phyloP scores from a whole-genome alignment of 2,888 invertebrate genomes.

The Tribolium freemani region DNA sequence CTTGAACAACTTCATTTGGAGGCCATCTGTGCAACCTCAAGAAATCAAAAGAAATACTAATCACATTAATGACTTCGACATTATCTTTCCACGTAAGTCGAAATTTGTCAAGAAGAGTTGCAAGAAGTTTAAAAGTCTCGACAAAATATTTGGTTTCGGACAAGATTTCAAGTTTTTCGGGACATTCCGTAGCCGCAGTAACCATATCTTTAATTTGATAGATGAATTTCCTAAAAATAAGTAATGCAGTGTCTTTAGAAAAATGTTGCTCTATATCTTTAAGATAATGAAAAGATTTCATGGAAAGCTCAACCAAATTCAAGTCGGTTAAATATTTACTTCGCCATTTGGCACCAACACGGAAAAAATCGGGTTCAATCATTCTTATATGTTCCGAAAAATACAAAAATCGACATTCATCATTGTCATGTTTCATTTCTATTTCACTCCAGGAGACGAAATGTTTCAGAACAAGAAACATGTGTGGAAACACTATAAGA shows the following conservation, averaged over 20 bases:
- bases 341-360: neutral
- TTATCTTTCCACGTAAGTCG: slow-evolving; percentile 82
- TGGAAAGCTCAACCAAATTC: neutral
- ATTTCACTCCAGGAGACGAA: neutral
- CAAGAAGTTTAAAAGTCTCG: slow-evolving; percentile 76
- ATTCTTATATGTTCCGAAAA: neutral
- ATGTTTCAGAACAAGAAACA: neutral
- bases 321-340: neutral
- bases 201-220: neutral
- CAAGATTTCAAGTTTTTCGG: slow-evolving; percentile 47
- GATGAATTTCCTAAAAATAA: slow-evolving; percentile 55
- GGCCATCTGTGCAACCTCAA: slow-evolving; percentile 70
- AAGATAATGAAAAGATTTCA: neutral
- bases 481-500: neutral
- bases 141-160: slow-evolving; percentile 72
- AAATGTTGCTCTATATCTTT: neutral
- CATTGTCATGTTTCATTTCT: neutral
- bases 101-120: slow-evolving; percentile 76
- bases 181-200: neutral
- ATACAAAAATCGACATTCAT: neutral
- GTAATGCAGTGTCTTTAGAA: slow-evolving; percentile 58
- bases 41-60: slow-evolving; percentile 70
- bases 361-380: neutral
- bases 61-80: slow-evolving; percentile 79
- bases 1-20: slow-evolving; percentile 79